These are phyloP conservation scores for roundworm (Caenorhabditis elegans) DNA, from an alignment of 1,140 invertebrate genomes.

Conservation along the genomic window DNA sequence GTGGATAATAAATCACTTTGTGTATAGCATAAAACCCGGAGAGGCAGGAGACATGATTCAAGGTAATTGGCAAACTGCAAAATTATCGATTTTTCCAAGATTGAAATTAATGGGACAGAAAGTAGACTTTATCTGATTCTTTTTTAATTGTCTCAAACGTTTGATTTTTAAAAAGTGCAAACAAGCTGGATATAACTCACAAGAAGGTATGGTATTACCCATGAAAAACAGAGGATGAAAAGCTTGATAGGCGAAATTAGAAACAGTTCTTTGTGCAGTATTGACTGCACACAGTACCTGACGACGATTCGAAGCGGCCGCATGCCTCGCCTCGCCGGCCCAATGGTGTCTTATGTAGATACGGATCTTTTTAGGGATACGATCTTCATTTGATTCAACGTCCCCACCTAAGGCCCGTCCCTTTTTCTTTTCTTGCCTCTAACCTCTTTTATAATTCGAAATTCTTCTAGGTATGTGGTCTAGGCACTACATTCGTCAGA, in stretches of 20 bases:
- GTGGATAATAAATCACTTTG: conserved; percentile 59
- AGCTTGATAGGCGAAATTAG: conserved; percentile 45
- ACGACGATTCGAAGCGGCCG: conserved; percentile 3
- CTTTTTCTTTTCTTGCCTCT: background rate
- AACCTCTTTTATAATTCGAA: background rate
- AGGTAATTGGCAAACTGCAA: conserved; percentile 64
- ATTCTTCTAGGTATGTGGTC: background rate
- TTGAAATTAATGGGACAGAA: background rate
- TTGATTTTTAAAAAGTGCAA: background rate
- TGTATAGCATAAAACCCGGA: conserved; percentile 63
- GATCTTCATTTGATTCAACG: background rate
- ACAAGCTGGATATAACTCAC: conserved; percentile 56
- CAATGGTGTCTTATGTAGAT: background rate
- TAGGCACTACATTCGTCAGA: background rate
- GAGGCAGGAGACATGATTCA: conserved; percentile 62
- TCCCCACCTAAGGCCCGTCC: background rate
- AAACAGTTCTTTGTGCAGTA: conserved; percentile 24
- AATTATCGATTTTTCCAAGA: background rate
- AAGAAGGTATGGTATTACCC: conserved; percentile 61
- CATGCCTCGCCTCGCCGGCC: background rate
- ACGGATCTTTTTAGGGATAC: conserved; percentile 30
- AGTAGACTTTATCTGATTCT: background rate
- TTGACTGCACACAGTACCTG: background rate
- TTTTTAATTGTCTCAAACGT: background rate
- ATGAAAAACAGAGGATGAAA: conserved; percentile 55